Evolutionary conservation across 2,888 invertebrate genomes (phyloP).

Genomic region (Andrena hattorfiana): DNA sequence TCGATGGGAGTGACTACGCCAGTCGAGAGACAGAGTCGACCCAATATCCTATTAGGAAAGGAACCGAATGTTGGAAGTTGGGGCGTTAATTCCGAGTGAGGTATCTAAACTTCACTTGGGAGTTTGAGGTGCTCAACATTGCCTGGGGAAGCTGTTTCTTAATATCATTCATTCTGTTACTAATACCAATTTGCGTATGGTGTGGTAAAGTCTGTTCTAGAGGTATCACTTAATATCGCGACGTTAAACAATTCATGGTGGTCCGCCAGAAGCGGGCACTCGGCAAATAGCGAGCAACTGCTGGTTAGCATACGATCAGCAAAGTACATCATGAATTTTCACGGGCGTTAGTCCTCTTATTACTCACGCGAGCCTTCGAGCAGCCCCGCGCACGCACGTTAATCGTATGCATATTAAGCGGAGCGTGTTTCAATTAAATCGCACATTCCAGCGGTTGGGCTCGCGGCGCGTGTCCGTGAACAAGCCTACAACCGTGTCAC

Average conservation of each 20-base stretch:
- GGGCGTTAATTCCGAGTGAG: no score
- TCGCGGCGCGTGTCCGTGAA: slow-evolving; percentile 28
- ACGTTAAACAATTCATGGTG: not conserved
- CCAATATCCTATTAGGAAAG: no score
- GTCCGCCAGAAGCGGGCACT: not conserved
- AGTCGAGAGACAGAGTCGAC: no score
- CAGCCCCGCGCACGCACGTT: slow-evolving; percentile 6
- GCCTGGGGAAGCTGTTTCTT: no score
- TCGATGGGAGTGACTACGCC: not conserved
- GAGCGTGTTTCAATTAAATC: slow-evolving; percentile 59
- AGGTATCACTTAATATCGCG: no score
- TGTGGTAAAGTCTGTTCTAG: no score
- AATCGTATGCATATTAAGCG: slow-evolving; percentile 47
- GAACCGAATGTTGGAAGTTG: not conserved
- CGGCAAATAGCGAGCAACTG: slow-evolving; percentile 21
- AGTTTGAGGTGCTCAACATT: no score
- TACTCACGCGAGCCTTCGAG: slow-evolving; percentile 39
- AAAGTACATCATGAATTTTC: slow-evolving; percentile 47
- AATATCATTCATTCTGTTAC: no score
- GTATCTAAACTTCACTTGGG: no score
- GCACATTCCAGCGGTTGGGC: slow-evolving; percentile 38
- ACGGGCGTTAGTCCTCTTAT: slow-evolving; percentile 41
- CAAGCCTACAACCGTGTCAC: slow-evolving; percentile 34
- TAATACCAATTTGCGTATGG: no score
- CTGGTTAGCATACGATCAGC: slow-evolving; percentile 42